phyloP scores from a whole-genome alignment of 92 coral and sea anemone species.

The Palythoa grandiflora region DNA sequence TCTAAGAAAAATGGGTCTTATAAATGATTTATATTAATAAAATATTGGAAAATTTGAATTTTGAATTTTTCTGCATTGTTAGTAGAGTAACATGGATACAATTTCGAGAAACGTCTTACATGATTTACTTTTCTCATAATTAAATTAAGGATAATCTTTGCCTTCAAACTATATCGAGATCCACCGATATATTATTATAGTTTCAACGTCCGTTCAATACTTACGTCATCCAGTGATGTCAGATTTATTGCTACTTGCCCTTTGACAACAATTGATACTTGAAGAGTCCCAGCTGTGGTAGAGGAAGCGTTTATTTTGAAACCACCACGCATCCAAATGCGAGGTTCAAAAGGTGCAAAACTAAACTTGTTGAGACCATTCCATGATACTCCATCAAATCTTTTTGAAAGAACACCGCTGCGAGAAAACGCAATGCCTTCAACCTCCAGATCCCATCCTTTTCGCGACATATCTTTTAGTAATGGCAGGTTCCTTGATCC shows the following conservation, averaged over 20 bases:
- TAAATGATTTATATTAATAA: no score
- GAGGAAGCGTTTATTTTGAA: not conserved
- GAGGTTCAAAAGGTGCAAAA: constrained; percentile 23
- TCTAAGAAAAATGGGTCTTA: no score
- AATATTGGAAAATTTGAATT: no score
- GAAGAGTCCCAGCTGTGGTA: not conserved
- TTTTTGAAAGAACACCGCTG: not conserved
- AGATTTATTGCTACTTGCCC: constrained; percentile 25
- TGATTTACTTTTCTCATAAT: no score
- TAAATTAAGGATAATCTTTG: not conserved
- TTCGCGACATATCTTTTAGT: constrained; percentile 47
- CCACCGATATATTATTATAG: not conserved
- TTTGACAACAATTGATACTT: not conserved
- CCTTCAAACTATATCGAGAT: not conserved
- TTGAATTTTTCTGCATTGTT: no score
- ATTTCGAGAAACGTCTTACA: no score
- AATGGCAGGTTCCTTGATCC: constrained; percentile 1
- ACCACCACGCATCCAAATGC: constrained; percentile 54
- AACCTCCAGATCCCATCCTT: constrained; percentile 43
- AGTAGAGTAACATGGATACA: no score
- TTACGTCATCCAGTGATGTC: constrained; percentile 36
- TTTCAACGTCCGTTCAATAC: not conserved
- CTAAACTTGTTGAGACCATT: constrained; percentile 43
- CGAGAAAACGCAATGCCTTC: constrained; percentile 45
- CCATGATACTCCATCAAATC: constrained; percentile 33